Base-by-base conservation (phyloP, 2,888 invertebrate genomes). In the Teleogryllus oceanicus region DNA sequence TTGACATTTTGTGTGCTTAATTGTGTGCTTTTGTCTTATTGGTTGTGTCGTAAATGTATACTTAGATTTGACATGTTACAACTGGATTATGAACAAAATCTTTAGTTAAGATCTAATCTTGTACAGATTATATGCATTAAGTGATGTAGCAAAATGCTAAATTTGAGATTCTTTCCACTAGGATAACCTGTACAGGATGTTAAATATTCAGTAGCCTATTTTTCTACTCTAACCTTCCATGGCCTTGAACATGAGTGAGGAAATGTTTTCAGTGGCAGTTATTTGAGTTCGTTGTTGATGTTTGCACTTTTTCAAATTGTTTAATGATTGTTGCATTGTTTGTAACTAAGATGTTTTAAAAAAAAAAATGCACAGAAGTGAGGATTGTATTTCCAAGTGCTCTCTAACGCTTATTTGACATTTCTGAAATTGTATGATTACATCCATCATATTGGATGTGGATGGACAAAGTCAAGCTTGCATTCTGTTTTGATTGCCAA, bases 181-280 rank as follows among this genome's bases (percentile, higher is more conserved):
- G n/a, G 11, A 3, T 62, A n/a, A 16, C 13, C 62, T 62, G n/a
- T 62, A 62, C 62, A 62, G 62, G 62, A 13, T 37, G 37, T n/a
- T 62, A n/a, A 13, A n/a, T 62, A 62, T 62, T 62, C 62, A 62
- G 62, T 62, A 62, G 62, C 62, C 62, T 62, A 62, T 62, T 62
- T 62, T 62, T 62, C 62, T 62, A 62, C 62, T 62, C 13, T 62
- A n/a, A 62, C 62, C n/a, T 62, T n/a, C 62, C n/a, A 62, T 62
- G 62, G 62, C 62, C 62, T 62, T 62, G 62, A 62, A 62, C 62
- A 37, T 62, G n/a, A 18, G 62, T 62, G 62, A 62, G 62, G 13
- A 37, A 37, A 37, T 37, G 37, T 37, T 37, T 37, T 37, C 37
- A 37, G 37, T 37, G 37, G 37, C 37, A 37, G 37, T 37, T 37